These are phyloP conservation scores for Salminus brasiliensis DNA, from an alignment of 2,113 vertebrate species.

Conservation along the genomic window DNA sequence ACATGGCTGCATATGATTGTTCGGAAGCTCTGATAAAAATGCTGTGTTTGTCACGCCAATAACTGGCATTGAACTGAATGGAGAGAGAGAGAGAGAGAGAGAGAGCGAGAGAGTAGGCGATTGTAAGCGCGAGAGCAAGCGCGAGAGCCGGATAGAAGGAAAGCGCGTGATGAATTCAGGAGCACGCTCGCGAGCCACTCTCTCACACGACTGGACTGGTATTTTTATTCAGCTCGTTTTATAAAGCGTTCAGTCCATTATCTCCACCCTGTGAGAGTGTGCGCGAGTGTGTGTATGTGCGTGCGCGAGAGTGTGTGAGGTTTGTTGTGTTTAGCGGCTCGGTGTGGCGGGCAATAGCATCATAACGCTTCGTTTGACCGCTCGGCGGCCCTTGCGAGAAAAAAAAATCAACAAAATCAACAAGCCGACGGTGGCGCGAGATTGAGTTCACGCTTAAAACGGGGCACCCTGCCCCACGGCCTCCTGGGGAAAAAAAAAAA, in stretches of 20 bases:
- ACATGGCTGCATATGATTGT: too few relatives aligned
- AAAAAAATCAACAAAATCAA: too few relatives aligned
- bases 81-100: neutral
- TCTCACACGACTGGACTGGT: neutral
- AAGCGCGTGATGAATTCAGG: neutral
- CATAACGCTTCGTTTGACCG: slow-evolving; percentile 41
- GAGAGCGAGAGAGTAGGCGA: neutral
- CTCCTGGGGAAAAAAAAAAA: slow-evolving; percentile 58
- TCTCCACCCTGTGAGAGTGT: slow-evolving; percentile 9
- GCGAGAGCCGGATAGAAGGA: neutral
- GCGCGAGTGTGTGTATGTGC: slow-evolving; percentile 32
- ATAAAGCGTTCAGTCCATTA: slow-evolving; percentile 33
- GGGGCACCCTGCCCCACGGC: slow-evolving; percentile 61
- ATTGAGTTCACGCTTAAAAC: slow-evolving; percentile 50
- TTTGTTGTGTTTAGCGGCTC: slow-evolving; percentile 41
- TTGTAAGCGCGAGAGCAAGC: neutral
- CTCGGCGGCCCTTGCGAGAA: slow-evolving; percentile 29
- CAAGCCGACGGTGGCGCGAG: slow-evolving; percentile 25
- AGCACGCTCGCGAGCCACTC: neutral
- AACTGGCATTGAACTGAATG: too few relatives aligned
- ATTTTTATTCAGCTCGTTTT: slow-evolving; percentile 19
- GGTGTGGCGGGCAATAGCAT: slow-evolving; percentile 42
- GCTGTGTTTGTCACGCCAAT: too few relatives aligned
- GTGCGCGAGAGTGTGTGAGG: neutral
- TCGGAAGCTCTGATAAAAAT: too few relatives aligned